Percentiles rank a stretch among this genome's conserved stretches.
Conservation (phyloP, 2,113 vertebrate genomes). For the Octodon degus region DNA sequence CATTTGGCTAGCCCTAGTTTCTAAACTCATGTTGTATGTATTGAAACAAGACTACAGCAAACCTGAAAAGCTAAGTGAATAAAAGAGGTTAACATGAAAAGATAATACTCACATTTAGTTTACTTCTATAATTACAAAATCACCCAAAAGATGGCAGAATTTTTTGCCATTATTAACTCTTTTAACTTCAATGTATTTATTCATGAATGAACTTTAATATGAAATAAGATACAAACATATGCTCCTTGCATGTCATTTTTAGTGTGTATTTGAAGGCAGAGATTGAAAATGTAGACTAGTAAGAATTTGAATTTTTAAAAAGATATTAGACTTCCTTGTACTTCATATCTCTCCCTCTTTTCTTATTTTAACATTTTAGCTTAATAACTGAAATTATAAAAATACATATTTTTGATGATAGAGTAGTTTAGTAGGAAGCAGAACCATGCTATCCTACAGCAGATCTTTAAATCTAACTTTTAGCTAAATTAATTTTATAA, state of each 20-base stretch:
- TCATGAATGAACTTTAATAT: conserved; percentile 52
- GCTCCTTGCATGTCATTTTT: conserved; percentile 18
- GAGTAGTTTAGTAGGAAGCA: conserved; percentile 65
- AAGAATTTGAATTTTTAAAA: conserved; percentile 54
- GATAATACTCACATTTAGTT: conserved; percentile 47
- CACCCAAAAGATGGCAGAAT: conserved; percentile 13
- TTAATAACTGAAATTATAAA: conserved; percentile 72
- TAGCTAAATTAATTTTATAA: conserved; percentile 71
- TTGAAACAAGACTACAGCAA: conserved; percentile 43
- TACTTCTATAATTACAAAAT: conserved; percentile 21
- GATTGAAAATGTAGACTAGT: conserved; percentile 40
- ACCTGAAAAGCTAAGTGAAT: conserved; percentile 40
- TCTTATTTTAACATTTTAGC: conserved; percentile 60
- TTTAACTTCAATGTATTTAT: conserved; percentile 52
- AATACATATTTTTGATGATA: conserved; percentile 60
- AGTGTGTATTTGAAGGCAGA: conserved; percentile 51
- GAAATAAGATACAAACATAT: conserved; percentile 53
- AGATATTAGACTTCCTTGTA: conserved; percentile 29
- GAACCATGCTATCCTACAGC: conserved; percentile 54
- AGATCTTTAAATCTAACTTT: conserved; percentile 76
- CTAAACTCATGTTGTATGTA: conserved; percentile 39
- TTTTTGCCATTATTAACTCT: conserved; percentile 26
- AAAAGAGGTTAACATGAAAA: conserved; percentile 48
- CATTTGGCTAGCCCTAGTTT: not conserved
- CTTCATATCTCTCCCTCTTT: conserved; percentile 60